A percentile compares a stretch with the other conserved stretches of the same genome.
phyloP scores from a whole-genome alignment of 2,797 vertebrate genomes.

The Channallabes apus region DNA sequence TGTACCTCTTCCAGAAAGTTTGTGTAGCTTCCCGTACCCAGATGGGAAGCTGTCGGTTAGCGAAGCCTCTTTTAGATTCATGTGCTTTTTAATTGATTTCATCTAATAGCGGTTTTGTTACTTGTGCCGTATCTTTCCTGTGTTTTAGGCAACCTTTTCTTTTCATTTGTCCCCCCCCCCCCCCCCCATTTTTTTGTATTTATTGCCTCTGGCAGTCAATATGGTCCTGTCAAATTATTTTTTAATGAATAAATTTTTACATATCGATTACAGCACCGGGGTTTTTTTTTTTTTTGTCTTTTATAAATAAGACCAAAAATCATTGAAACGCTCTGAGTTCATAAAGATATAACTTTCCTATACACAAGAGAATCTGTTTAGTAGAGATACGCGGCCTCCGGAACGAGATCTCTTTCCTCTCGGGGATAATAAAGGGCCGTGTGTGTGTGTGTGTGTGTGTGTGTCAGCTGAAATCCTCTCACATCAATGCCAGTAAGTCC shows the following conservation, averaged over 20 bases:
- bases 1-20: constrained; percentile 13
- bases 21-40: constrained; percentile 1
- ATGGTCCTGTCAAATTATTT: constrained; percentile 39
- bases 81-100: constrained; percentile 29
- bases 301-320: background rate
- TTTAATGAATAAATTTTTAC: constrained; percentile 54
- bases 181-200: no score
- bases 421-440: background rate
- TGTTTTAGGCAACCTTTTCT: constrained; percentile 5
- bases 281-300: background rate
- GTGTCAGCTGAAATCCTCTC: background rate
- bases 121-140: constrained; percentile 30
- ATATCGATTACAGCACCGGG: constrained; percentile 3
- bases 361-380: constrained; percentile 9
- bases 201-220: constrained; percentile 41
- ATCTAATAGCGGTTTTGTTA: constrained; percentile 26
- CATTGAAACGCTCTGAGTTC: background rate
- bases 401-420: background rate
- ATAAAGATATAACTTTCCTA: background rate
- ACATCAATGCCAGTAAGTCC: background rate
- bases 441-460: background rate
- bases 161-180: no score
- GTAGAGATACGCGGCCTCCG: background rate
- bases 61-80: constrained; percentile 5
- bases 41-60: constrained; percentile 3